phyloP scores from a whole-genome alignment of 2,888 invertebrate genomes.

The Beris morrisii region DNA sequence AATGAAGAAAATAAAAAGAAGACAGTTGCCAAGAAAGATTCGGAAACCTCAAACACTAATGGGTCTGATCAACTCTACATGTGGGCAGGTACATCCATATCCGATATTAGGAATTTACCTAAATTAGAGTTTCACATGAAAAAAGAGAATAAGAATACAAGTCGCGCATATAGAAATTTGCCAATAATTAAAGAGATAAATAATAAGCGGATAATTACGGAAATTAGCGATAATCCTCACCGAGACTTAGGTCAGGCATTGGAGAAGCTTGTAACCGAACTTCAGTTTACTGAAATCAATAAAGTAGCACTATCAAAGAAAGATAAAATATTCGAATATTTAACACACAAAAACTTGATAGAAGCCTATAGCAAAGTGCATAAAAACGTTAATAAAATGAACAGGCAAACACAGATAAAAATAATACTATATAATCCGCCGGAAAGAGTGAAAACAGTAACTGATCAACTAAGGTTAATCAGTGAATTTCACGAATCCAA shows the following conservation, averaged over 20 bases:
- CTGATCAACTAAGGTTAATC: too few species aligned
- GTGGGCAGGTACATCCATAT: too few species aligned
- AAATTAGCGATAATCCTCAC: too few species aligned
- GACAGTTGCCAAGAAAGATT: too few species aligned
- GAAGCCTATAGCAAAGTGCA: too few species aligned
- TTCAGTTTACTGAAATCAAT: too few species aligned
- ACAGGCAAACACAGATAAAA: background rate
- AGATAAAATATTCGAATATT: background rate
- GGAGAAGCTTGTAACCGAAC: background rate
- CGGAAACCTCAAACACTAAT: background rate
- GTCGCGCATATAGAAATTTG: background rate
- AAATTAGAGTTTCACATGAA: too few species aligned
- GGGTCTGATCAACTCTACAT: too few species aligned
- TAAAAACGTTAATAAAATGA: background rate
- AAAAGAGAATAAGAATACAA: too few species aligned
- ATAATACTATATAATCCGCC: conserved; percentile 7
- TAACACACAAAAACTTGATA: background rate
- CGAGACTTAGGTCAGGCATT: background rate
- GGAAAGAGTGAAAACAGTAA: background rate
- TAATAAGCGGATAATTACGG: too few species aligned
- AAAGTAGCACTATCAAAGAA: background rate
- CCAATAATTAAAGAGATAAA: background rate
- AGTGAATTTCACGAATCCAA: too few species aligned
- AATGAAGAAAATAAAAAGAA: too few species aligned
- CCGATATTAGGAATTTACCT: background rate